Conservation (phyloP, 2,888 invertebrate species). For the Hylaea fasciaria region DNA sequence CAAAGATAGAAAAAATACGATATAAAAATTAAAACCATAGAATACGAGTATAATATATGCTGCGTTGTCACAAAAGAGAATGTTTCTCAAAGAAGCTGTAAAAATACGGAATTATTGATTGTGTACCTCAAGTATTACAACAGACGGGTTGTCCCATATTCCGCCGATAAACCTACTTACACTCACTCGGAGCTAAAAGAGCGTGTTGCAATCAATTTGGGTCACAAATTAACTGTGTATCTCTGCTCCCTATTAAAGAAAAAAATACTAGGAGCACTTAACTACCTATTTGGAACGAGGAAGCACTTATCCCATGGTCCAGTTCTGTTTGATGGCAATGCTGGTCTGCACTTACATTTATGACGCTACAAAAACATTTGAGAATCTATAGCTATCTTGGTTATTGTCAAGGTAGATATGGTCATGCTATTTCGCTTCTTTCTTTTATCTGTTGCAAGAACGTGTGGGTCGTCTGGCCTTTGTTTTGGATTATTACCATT, state of each 20-base stretch:
- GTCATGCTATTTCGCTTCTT: background rate
- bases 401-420: background rate
- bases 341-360: constrained; percentile 26
- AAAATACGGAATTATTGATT: constrained; percentile 15
- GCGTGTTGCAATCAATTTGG: constrained; percentile 53
- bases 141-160: constrained; percentile 58
- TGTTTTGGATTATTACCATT: background rate
- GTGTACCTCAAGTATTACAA: constrained; percentile 45
- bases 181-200: constrained; percentile 30
- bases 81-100: constrained; percentile 13
- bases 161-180: constrained; percentile 47
- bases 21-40: too few relatives aligned
- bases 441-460: constrained; percentile 6
- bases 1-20: too few relatives aligned
- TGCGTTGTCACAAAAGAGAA: constrained; percentile 7
- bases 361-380: constrained; percentile 19
- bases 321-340: constrained; percentile 22
- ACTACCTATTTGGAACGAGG: constrained; percentile 14
- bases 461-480: constrained; percentile 4
- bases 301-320: constrained; percentile 21
- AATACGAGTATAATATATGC: too few relatives aligned
- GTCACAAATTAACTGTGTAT: constrained; percentile 56
- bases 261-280: background rate
- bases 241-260: constrained; percentile 13
- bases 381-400: constrained; percentile 5